These are phyloP conservation scores for Scotopteryx bipunctaria DNA, from an alignment of 2,888 invertebrate species.

Conservation along the genomic window DNA sequence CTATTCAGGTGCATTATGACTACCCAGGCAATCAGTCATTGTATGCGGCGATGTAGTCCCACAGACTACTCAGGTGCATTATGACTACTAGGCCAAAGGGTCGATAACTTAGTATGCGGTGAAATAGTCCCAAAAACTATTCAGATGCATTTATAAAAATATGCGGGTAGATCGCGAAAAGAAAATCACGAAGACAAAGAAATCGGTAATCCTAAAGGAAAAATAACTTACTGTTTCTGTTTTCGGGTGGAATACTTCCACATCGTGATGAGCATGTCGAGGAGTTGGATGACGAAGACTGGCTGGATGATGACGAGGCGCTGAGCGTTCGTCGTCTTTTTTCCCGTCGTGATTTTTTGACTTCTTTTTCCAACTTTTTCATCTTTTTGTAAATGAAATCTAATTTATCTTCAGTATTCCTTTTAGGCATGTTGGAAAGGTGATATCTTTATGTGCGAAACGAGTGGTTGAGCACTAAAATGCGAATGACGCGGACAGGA, in stretches of 20 bases:
- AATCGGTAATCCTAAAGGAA: too few species aligned
- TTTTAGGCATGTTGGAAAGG: background rate
- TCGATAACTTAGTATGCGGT: background rate
- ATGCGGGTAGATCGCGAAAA: background rate
- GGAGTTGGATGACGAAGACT: background rate
- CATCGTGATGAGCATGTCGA: background rate
- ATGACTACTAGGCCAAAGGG: background rate
- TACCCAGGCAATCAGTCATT: too few species aligned
- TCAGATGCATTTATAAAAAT: background rate
- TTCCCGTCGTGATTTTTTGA: conserved; percentile 1
- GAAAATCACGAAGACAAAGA: too few species aligned
- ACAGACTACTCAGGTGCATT: too few species aligned
- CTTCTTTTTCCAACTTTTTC: conserved; percentile 5
- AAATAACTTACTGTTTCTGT: background rate
- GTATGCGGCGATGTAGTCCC: too few species aligned
- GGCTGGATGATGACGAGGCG: background rate
- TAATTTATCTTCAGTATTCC: background rate
- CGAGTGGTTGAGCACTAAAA: too few species aligned
- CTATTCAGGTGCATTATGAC: too few species aligned
- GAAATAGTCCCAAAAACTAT: background rate
- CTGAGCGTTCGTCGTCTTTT: background rate
- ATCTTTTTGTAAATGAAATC: background rate
- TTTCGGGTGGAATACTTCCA: background rate
- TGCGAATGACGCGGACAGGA: too few species aligned
- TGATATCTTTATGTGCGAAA: too few species aligned